These are phyloP conservation scores for Drosophila cognata DNA, from an alignment of 2,888 invertebrate genomes.

Conservation along the genomic window DNA sequence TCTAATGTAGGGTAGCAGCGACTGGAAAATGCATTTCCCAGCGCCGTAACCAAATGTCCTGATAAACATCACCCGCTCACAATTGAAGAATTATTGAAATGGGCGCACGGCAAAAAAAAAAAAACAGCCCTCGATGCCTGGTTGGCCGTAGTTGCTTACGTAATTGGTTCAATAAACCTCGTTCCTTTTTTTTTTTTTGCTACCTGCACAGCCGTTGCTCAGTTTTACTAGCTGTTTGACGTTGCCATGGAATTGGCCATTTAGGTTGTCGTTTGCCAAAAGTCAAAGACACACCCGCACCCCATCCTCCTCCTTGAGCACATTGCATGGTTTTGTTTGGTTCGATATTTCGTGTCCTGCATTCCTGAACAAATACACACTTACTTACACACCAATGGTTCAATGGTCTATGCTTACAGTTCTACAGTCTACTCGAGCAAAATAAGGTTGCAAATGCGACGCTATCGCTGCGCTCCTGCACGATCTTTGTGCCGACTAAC, in stretches of 20 bases:
- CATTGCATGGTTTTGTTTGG: conserved; percentile 48
- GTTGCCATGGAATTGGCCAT: conserved; percentile 70
- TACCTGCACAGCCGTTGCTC: conserved; percentile 12
- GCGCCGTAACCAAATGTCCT: conserved; percentile 32
- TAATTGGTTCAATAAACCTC: conserved; percentile 80
- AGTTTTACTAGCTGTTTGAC: conserved; percentile 61
- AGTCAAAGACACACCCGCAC: conserved; percentile 27
- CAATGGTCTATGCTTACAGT: conserved; percentile 86
- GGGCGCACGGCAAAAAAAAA: conserved; percentile 31
- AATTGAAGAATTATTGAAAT: conserved; percentile 37
- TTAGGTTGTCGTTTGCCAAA: conserved; percentile 59
- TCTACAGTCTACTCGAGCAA: conserved; percentile 90
- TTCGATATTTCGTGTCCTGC: conserved; percentile 42
- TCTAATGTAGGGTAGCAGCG: conserved; percentile 64
- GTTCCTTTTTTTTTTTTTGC: conserved; percentile 22
- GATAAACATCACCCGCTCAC: conserved; percentile 25
- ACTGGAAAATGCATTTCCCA: conserved; percentile 66
- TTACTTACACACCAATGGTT: conserved; percentile 5
- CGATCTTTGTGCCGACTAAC: conserved; percentile 96
- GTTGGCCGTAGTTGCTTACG: conserved; percentile 50
- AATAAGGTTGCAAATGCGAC: conserved; percentile 91
- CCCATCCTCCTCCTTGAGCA: conserved; percentile 22
- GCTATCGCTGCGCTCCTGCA: conserved; percentile 90
- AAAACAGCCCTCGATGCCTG: conserved; percentile 19
- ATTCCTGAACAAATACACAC: conserved; percentile 9